These are phyloP conservation scores for Spisula solida DNA, from an alignment of 2,888 invertebrate species.

Conservation along the genomic window DNA sequence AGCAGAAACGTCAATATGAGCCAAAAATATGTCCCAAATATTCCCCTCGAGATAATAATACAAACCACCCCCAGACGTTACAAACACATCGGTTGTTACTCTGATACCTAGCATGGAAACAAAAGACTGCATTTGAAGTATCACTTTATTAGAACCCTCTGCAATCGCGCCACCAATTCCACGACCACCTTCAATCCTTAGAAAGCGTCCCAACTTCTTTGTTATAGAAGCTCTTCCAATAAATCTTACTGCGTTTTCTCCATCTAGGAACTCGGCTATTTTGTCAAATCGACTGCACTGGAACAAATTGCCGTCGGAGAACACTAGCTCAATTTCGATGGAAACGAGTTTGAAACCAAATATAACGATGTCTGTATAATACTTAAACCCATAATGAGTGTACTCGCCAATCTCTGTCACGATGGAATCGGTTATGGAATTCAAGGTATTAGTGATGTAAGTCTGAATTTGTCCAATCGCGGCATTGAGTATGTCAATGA, in stretches of 20 bases:
- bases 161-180: slow-evolving; percentile 55
- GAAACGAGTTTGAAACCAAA: slow-evolving; percentile 9
- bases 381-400: slow-evolving; percentile 40
- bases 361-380: slow-evolving; percentile 21
- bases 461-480: background rate
- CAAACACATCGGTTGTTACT: slow-evolving; percentile 55
- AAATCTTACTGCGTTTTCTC: slow-evolving; percentile 50
- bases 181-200: background rate
- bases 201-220: slow-evolving; percentile 35
- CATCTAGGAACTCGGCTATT: slow-evolving; percentile 50
- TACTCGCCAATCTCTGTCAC: background rate
- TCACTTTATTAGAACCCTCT: slow-evolving; percentile 23
- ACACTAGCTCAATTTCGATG: slow-evolving; percentile 60
- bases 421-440: slow-evolving; percentile 26
- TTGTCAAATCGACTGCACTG: slow-evolving; percentile 60
- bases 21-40: slow-evolving; percentile 64
- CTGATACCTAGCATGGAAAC: slow-evolving; percentile 53
- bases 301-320: slow-evolving; percentile 41
- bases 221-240: background rate
- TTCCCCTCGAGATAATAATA: slow-evolving; percentile 64
- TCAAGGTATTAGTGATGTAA: background rate
- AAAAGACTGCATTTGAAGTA: slow-evolving; percentile 53
- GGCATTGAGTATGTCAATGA: background rate
- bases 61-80: slow-evolving; percentile 51
- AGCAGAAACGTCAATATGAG: slow-evolving; percentile 59